phyloP scores from a whole-genome alignment of 2,888 invertebrate genomes.

The Druceiella hillmani region DNA sequence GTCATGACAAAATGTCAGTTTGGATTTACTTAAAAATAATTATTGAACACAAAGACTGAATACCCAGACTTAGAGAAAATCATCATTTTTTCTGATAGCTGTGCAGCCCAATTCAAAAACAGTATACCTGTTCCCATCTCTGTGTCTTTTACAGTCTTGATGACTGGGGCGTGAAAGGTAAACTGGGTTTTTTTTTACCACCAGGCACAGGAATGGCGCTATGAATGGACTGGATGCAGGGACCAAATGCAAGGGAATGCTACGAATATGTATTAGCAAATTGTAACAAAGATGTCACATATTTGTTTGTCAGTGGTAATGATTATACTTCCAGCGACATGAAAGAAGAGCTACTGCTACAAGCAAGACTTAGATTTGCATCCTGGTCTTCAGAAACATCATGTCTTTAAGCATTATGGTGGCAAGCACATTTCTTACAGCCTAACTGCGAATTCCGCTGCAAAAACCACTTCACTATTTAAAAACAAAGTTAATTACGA shows the following conservation, averaged over 20 bases:
- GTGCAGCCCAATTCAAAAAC: background rate
- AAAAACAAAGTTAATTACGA: conserved; percentile 1
- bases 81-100: background rate
- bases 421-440: background rate
- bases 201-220: background rate
- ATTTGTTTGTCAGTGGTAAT: background rate
- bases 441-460: background rate
- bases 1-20: background rate
- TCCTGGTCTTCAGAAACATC: background rate
- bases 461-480: background rate
- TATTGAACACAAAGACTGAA: background rate
- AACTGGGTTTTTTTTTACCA: background rate
- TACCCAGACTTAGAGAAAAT: background rate
- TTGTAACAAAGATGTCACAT: background rate
- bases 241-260: background rate
- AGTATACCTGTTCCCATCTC: background rate
- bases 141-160: too few relatives aligned
- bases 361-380: background rate
- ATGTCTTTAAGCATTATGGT: background rate
- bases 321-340: background rate
- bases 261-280: background rate
- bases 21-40: background rate
- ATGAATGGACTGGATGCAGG: background rate
- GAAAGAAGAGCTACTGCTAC: background rate
- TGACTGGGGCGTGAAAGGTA: background rate